Percentiles rank a stretch among this genome's conserved stretches.
phyloP scores from a whole-genome alignment of 1,140 invertebrate species.

The Pogonomyrmex californicus region DNA sequence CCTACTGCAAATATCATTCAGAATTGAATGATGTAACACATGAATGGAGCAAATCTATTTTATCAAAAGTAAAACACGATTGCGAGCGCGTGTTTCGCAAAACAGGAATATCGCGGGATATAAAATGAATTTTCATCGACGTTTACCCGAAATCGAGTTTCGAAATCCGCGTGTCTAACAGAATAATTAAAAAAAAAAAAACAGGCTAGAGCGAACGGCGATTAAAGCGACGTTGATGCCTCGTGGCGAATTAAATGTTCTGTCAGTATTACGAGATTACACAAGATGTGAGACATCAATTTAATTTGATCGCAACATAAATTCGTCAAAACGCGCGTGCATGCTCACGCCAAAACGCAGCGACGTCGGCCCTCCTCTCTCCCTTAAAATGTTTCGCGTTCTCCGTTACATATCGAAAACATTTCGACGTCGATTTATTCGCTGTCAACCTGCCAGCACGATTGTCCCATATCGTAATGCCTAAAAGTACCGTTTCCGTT shows the following conservation, averaged over 20 bases:
- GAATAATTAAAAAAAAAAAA: conserved; percentile 55
- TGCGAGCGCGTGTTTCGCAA: not conserved
- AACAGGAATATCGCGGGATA: not conserved
- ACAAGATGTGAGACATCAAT: conserved; percentile 48
- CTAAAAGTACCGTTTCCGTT: conserved; percentile 53
- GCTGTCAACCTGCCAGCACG: conserved; percentile 60
- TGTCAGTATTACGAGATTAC: conserved; percentile 34
- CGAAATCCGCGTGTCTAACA: conserved; percentile 20
- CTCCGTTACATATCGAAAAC: conserved; percentile 63
- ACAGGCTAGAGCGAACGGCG: not conserved
- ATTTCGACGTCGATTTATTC: conserved; percentile 63
- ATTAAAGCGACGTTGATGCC: not conserved
- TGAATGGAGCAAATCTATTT: conserved; percentile 12
- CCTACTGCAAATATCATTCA: not conserved
- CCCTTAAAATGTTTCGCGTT: conserved; percentile 60
- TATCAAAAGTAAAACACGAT: conserved; percentile 31
- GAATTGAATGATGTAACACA: not conserved
- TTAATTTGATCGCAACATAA: conserved; percentile 59
- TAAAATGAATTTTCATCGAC: conserved; percentile 44
- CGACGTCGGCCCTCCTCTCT: not conserved
- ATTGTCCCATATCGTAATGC: conserved; percentile 57
- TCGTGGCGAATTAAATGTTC: conserved; percentile 28
- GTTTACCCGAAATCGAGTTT: conserved; percentile 5
- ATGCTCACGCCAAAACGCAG: conserved; percentile 5
- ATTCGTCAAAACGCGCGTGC: conserved; percentile 50